A percentile compares a stretch with the other conserved stretches of the same genome.
These are phyloP conservation scores for Papilio dardanus DNA, from an alignment of 1,140 invertebrate genomes.

Conservation along the genomic window DNA sequence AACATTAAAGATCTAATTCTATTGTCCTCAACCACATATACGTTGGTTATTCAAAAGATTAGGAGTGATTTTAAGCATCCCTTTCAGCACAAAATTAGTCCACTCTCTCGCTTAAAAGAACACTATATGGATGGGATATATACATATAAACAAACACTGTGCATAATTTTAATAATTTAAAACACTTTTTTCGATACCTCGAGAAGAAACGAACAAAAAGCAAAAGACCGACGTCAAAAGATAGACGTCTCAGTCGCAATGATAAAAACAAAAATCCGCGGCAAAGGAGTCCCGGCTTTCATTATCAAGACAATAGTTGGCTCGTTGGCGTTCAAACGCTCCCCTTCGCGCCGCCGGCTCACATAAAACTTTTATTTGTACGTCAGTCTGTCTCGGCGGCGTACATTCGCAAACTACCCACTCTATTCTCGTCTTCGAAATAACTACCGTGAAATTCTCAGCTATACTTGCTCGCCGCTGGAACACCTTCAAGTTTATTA, in stretches of 20 bases:
- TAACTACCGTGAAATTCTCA: slow-evolving; percentile 7
- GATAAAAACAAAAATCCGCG: slow-evolving; percentile 28
- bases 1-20: background rate
- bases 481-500: slow-evolving; percentile 18
- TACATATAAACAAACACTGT: background rate
- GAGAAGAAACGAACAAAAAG: background rate
- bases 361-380: slow-evolving; percentile 55
- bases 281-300: slow-evolving; percentile 20
- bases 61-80: background rate
- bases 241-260: slow-evolving; percentile 20
- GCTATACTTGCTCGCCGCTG: background rate
- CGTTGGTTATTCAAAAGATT: background rate
- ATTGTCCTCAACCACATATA: background rate
- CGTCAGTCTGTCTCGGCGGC: slow-evolving; percentile 38
- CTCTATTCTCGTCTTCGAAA: slow-evolving; percentile 44
- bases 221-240: slow-evolving; percentile 17
- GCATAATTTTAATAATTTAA: slow-evolving; percentile 6
- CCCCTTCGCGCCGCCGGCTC: slow-evolving; percentile 40
- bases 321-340: slow-evolving; percentile 35
- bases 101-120: background rate
- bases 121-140: background rate
- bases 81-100: too few relatives aligned
- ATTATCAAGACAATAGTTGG: slow-evolving; percentile 35
- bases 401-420: slow-evolving; percentile 10
- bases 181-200: background rate